Percentiles rank a stretch among this genome's conserved stretches.
Evolutionary conservation across 2,888 invertebrate genomes (phyloP).

Genomic region (Amphimallon solstitiale): DNA sequence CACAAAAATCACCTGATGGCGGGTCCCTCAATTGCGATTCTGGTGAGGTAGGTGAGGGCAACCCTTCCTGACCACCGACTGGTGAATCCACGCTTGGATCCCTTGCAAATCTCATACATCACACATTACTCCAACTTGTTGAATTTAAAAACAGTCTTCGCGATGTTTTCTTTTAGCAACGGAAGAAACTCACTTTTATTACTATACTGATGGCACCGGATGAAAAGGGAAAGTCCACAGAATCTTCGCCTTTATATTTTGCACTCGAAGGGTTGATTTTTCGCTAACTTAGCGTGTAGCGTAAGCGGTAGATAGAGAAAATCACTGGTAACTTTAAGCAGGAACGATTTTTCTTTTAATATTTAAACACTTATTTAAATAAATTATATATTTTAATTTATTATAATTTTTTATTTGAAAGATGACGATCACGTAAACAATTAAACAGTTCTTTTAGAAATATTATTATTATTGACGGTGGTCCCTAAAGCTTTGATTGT

Average conservation of each 20-base stretch:
- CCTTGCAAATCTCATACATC: conserved; percentile 50
- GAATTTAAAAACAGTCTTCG: conserved; percentile 5
- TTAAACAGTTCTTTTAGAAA: too few species aligned
- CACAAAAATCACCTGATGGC: conserved; percentile 58
- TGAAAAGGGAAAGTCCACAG: conserved; percentile 27
- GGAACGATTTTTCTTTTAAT: conserved; percentile 19
- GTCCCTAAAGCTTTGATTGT: conserved; percentile 40
- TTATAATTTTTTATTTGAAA: not conserved
- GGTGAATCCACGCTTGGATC: conserved; percentile 60
- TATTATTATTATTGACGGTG: conserved; percentile 28
- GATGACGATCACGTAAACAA: conserved; percentile 13
- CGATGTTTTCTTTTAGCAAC: not conserved
- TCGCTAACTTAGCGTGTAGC: not conserved
- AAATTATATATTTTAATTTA: not conserved
- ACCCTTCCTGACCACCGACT: conserved; percentile 55
- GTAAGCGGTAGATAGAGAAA: conserved; percentile 11
- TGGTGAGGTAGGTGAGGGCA: conserved; percentile 57
- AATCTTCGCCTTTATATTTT: conserved; percentile 2
- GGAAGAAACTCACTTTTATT: conserved; percentile 16
- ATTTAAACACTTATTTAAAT: conserved; percentile 28
- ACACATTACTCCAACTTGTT: conserved; percentile 35
- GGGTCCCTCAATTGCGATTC: conserved; percentile 55
- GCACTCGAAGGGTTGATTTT: not conserved
- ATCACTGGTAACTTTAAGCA: conserved; percentile 30
- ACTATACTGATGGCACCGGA: conserved; percentile 19